Evolutionary conservation across 2,797 vertebrate species (phyloP).

Genomic region (Mycteria americana): DNA sequence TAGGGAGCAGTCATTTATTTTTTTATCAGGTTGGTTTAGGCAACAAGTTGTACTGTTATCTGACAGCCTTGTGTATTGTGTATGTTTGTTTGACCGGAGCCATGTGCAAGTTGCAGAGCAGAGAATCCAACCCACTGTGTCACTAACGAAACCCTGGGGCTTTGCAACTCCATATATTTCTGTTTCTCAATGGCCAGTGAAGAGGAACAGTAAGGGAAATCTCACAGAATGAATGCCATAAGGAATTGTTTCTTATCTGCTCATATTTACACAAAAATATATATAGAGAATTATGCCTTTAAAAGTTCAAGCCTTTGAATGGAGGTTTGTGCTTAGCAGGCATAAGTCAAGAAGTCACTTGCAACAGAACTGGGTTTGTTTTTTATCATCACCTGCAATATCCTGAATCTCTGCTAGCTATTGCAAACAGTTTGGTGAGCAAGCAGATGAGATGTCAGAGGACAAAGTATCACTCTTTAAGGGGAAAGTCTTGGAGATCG

Average conservation of each 20-base stretch:
- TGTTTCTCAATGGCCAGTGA: neutral
- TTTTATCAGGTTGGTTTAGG: neutral
- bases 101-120: neutral
- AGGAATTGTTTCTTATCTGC: constrained; percentile 23
- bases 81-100: neutral
- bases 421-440: constrained; percentile 16
- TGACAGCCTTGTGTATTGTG: neutral
- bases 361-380: constrained; percentile 7
- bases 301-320: neutral
- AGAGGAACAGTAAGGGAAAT: neutral
- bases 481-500: neutral
- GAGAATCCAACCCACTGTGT: neutral
- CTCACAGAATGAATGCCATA: neutral
- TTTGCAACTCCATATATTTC: neutral
- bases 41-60: neutral
- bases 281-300: neutral
- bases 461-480: neutral
- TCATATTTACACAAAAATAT: neutral
- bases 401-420: constrained; percentile 37
- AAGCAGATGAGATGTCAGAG: constrained; percentile 34
- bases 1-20: neutral
- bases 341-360: constrained; percentile 49
- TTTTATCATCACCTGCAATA: constrained; percentile 12
- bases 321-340: constrained; percentile 5
- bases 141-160: neutral